Conservation (phyloP, 2,888 invertebrate genomes). For the Crepidodera aurea region DNA sequence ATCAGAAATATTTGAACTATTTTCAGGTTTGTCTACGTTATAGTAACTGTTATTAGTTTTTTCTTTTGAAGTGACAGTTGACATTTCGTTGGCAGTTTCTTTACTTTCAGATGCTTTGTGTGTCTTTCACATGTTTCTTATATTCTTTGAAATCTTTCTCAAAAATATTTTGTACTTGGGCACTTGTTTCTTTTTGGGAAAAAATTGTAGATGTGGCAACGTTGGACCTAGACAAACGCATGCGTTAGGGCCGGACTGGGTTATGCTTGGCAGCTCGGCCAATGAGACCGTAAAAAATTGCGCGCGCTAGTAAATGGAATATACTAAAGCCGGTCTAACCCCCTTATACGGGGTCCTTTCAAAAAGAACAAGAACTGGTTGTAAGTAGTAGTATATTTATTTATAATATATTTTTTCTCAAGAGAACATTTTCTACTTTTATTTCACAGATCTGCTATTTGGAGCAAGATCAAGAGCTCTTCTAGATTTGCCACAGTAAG, state of each 20-base stretch:
- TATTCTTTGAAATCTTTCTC: constrained; percentile 37
- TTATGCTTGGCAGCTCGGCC: constrained; percentile 40
- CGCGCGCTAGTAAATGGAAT: constrained; percentile 32
- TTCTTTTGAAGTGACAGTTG: neutral
- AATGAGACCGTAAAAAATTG: constrained; percentile 42
- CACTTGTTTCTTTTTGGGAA: no score
- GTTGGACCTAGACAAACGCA: constrained; percentile 25
- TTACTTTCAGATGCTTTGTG: constrained; percentile 4
- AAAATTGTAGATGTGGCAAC: constrained; percentile 10
- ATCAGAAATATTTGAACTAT: neutral
- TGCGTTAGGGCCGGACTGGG: constrained; percentile 34
- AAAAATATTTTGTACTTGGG: no score
- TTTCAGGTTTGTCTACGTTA: neutral
- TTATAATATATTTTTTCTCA: no score
- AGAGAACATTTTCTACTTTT: no score
- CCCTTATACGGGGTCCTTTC: neutral
- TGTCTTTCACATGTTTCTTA: constrained; percentile 17
- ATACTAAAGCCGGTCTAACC: constrained; percentile 12
- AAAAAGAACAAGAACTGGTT: neutral
- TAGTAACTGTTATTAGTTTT: neutral
- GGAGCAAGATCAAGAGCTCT: no score
- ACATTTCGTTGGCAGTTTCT: neutral
- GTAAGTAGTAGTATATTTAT: no score
- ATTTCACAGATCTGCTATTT: no score
- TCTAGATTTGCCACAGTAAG: no score